Conservation (phyloP, 92 coral and sea anemone species). For the Actinostola sp. region DNA sequence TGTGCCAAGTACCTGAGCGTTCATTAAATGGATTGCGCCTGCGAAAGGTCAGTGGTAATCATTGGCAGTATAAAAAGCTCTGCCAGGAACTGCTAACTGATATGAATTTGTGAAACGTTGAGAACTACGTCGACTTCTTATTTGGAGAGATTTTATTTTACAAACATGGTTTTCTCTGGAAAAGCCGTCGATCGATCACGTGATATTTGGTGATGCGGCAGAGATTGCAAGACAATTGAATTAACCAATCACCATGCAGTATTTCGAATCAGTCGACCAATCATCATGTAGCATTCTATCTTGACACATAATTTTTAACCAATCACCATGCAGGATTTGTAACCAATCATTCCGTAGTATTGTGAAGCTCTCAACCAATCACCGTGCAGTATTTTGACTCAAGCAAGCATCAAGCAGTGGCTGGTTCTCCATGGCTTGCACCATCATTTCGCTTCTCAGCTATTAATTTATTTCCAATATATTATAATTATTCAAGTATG, state of each 20-base stretch:
- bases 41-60: slow-evolving; percentile 92
- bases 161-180: too few relatives aligned
- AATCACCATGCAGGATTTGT: background rate
- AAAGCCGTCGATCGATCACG: background rate
- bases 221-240: too few relatives aligned
- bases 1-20: slow-evolving; percentile 77
- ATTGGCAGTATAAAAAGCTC: slow-evolving; percentile 94
- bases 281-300: background rate
- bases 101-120: slow-evolving; percentile 72
- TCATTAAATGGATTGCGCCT: slow-evolving; percentile 90
- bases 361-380: background rate
- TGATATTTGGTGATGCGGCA: background rate
- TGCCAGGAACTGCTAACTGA: slow-evolving; percentile 89
- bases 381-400: background rate
- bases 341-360: background rate
- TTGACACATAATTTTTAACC: too few relatives aligned
- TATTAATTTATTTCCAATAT: slow-evolving; percentile 15
- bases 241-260: background rate
- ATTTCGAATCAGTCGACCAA: background rate
- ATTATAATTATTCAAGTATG: background rate
- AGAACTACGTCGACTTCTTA: background rate
- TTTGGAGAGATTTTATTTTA: too few relatives aligned
- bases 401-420: background rate
- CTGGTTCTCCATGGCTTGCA: background rate
- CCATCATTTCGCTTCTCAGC: background rate